These are phyloP conservation scores for Bugula neritina DNA, from an alignment of 2,888 invertebrate species.

Conservation along the genomic window DNA sequence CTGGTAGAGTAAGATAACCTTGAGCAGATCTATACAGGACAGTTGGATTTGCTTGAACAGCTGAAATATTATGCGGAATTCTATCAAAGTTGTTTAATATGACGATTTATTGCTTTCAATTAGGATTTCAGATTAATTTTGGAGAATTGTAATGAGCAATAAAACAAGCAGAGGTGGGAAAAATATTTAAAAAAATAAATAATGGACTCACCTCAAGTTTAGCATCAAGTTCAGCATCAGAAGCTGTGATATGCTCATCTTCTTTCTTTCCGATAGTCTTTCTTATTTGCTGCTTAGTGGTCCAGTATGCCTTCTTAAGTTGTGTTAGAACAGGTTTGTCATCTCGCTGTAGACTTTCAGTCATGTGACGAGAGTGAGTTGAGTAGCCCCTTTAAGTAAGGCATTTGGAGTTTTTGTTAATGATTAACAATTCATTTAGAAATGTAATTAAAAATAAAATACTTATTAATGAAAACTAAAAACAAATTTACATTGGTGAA, in stretches of 20 bases:
- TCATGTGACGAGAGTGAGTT: not conserved
- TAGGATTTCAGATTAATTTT: too few relatives aligned
- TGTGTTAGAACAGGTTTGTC: slow-evolving; percentile 56
- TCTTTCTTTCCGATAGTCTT: slow-evolving; percentile 91
- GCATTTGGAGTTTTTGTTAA: too few relatives aligned
- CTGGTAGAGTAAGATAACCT: slow-evolving; percentile 85
- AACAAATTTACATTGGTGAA: too few relatives aligned
- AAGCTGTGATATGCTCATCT: slow-evolving; percentile 91
- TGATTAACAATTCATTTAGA: too few relatives aligned
- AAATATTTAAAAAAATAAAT: too few relatives aligned
- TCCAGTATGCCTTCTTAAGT: slow-evolving; percentile 96
- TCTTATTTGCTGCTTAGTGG: slow-evolving; percentile 89
- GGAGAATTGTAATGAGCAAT: too few relatives aligned
- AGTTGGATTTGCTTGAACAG: slow-evolving; percentile 68
- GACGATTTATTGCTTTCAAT: too few relatives aligned
- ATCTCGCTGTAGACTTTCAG: slow-evolving; percentile 35
- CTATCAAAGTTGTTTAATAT: too few relatives aligned
- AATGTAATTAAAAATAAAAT: too few relatives aligned
- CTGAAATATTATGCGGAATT: slow-evolving; percentile 37
- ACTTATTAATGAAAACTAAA: too few relatives aligned
- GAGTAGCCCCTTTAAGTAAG: slow-evolving; percentile 16
- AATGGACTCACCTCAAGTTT: slow-evolving; percentile 74
- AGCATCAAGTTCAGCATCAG: slow-evolving; percentile 91
- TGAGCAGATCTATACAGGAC: slow-evolving; percentile 77
- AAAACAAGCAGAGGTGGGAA: too few relatives aligned